A percentile compares a stretch with the other conserved stretches of the same genome.
phyloP scores from a whole-genome alignment of 2,888 invertebrate genomes.

The Chrysotoxum bicinctum region DNA sequence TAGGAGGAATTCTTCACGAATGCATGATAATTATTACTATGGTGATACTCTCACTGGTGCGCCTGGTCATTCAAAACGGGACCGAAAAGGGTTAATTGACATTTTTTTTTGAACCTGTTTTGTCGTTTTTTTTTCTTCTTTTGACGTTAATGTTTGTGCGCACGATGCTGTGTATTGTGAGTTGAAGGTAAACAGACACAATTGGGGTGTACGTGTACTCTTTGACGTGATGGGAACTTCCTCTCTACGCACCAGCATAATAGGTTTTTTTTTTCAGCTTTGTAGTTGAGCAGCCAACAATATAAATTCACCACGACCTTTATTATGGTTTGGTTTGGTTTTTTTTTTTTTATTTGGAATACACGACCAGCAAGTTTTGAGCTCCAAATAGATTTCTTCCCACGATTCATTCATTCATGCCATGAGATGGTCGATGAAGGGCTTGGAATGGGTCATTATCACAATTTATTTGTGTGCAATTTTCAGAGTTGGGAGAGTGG shows the following conservation, averaged over 20 bases:
- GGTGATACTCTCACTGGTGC: conserved; percentile 54
- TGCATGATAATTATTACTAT: conserved; percentile 17
- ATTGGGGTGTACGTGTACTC: conserved; percentile 19
- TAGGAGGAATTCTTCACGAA: conserved; percentile 10
- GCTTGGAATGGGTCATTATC: conserved; percentile 64
- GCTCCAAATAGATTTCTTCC: conserved; percentile 51
- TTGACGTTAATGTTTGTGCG: conserved; percentile 20
- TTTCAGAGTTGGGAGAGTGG: conserved; percentile 36
- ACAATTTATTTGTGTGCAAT: conserved; percentile 47
- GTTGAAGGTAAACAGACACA: conserved; percentile 56
- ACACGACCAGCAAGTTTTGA: conserved; percentile 34
- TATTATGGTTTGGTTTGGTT: background rate
- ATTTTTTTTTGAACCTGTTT: conserved; percentile 59
- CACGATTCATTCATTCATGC: conserved; percentile 62
- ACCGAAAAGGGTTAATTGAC: conserved; percentile 59
- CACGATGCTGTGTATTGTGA: conserved; percentile 27
- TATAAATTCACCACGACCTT: conserved; percentile 50
- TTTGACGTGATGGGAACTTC: conserved; percentile 27
- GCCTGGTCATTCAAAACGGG: conserved; percentile 59
- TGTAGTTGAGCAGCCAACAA: background rate
- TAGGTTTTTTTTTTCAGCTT: background rate
- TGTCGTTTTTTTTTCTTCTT: background rate
- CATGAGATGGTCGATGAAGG: conserved; percentile 44
- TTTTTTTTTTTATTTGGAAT: background rate
- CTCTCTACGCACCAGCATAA: conserved; percentile 37